Percentiles rank a stretch among this genome's conserved stretches.
Evolutionary conservation across 2,888 invertebrate species (phyloP).

Genomic region (Lathronympha strigana): DNA sequence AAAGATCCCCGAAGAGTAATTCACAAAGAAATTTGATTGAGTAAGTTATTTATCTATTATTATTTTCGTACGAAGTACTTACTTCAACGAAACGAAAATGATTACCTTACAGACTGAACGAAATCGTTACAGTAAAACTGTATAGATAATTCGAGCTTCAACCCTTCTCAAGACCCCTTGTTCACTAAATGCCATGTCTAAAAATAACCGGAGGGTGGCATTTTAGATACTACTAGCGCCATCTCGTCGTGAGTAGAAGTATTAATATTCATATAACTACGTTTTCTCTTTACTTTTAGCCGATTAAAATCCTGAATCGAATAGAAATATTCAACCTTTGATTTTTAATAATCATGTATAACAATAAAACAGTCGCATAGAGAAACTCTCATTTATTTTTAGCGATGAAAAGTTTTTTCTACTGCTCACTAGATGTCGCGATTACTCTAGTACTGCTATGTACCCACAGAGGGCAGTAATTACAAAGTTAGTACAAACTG

Average conservation of each 20-base stretch:
- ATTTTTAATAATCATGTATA: neutral
- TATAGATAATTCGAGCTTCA: too few relatives aligned
- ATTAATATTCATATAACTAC: neutral
- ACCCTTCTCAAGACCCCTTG: slow-evolving; percentile 27
- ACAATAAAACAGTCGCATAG: neutral
- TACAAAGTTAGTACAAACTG: slow-evolving; percentile 9
- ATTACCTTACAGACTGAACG: neutral
- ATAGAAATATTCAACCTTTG: neutral
- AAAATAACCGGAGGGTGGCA: slow-evolving; percentile 31
- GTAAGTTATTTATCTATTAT: too few relatives aligned
- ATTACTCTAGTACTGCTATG: slow-evolving; percentile 36
- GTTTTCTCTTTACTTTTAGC: neutral
- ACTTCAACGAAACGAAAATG: neutral
- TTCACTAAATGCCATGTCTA: slow-evolving; percentile 2
- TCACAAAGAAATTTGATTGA: too few relatives aligned
- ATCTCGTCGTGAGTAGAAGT: slow-evolving; percentile 47
- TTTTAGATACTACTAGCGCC: slow-evolving; percentile 41
- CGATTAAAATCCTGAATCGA: too few relatives aligned
- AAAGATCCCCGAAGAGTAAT: too few relatives aligned
- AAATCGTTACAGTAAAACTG: slow-evolving; percentile 18
- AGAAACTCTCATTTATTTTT: neutral
- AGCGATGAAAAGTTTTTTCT: slow-evolving; percentile 30
- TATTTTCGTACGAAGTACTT: too few relatives aligned
- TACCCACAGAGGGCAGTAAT: slow-evolving; percentile 46
- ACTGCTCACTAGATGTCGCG: slow-evolving; percentile 48